Conservation (phyloP, 2,888 invertebrate species). For the Papilio elwesi region DNA sequence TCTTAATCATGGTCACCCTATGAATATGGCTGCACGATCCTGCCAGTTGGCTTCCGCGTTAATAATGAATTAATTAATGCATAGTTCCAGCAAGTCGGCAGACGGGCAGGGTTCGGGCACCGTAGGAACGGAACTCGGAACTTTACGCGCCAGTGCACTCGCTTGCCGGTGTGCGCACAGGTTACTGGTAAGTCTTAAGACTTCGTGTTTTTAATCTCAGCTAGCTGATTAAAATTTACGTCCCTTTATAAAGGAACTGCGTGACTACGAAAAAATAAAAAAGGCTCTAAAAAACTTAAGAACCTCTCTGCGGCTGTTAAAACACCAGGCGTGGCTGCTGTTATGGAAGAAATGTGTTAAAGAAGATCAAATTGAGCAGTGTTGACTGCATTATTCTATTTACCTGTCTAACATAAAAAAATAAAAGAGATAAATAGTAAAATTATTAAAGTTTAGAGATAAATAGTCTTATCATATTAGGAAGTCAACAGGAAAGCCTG, state of each 20-base stretch:
- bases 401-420: no score
- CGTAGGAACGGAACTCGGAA: conserved; percentile 30
- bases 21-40: conserved; percentile 31
- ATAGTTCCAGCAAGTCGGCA: conserved; percentile 57
- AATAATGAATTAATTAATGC: conserved; percentile 77
- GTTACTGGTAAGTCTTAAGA: conserved; percentile 21
- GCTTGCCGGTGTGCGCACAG: background rate
- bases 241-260: background rate
- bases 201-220: conserved; percentile 15
- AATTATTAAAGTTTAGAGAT: no score
- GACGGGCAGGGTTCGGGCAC: conserved; percentile 44
- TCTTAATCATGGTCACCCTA: conserved; percentile 21
- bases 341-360: no score
- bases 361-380: no score
- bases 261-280: no score
- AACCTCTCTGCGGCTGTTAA: no score
- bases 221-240: conserved; percentile 5
- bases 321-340: no score
- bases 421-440: no score
- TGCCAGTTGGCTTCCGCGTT: conserved; percentile 51
- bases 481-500: no score
- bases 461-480: no score
- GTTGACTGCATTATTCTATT: no score
- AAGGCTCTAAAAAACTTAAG: no score
- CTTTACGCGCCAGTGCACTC: conserved; percentile 30